phyloP scores from a whole-genome alignment of 2,113 vertebrate species.

The Gila orcuttii region DNA sequence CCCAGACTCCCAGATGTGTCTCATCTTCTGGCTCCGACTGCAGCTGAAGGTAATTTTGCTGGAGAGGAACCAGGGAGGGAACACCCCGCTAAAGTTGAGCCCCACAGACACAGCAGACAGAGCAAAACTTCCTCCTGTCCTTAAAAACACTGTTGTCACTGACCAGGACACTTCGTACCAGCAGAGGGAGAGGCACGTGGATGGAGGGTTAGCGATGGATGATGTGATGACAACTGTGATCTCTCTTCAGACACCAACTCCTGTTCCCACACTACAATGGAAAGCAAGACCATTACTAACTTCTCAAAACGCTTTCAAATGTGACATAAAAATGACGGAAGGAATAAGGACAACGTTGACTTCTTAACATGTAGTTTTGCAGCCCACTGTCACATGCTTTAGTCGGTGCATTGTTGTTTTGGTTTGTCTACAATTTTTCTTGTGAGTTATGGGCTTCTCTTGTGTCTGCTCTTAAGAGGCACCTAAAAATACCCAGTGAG shows the following conservation, averaged over 20 bases:
- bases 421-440: constrained; percentile 52
- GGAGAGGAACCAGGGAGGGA: constrained; percentile 43
- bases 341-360: neutral
- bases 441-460: constrained; percentile 65
- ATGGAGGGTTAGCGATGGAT: constrained; percentile 12
- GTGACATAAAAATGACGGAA: neutral
- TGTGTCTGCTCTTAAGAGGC: constrained; percentile 68
- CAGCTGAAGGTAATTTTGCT: constrained; percentile 58
- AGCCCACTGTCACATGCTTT: neutral
- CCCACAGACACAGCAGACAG: constrained; percentile 9
- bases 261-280: constrained; percentile 24
- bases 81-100: constrained; percentile 31
- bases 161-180: constrained; percentile 10
- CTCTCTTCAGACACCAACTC: constrained; percentile 1
- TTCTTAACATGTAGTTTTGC: neutral
- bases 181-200: constrained; percentile 5
- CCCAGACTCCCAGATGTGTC: constrained; percentile 59
- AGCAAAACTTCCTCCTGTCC: constrained; percentile 10
- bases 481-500: constrained; percentile 79
- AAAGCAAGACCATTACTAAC: neutral
- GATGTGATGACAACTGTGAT: constrained; percentile 43
- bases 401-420: constrained; percentile 62
- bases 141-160: constrained; percentile 25
- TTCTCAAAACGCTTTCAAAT: neutral
- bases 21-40: constrained; percentile 49